Evolutionary conservation across 1,140 invertebrate species (phyloP), one percentile per base, ranked within the genome.

Genomic region (Rhynchophorus ferrugineus): DNA sequence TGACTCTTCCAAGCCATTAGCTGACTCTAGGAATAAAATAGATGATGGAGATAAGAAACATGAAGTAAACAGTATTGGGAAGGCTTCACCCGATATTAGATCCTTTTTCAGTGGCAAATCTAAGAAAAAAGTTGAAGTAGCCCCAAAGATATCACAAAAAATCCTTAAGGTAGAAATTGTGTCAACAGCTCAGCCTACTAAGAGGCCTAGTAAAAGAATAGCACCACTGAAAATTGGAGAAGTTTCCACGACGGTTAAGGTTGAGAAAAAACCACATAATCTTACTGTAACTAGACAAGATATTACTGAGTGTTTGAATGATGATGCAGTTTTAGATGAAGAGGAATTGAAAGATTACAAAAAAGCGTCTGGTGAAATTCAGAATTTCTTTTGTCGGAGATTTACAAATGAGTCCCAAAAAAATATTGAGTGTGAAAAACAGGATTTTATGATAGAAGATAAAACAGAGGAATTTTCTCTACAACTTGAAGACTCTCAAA

Each of bases 391-490:
- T n/a, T 3, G 20, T 42, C 9, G 13, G 19, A 33, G 7, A 42
- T n/a, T 9, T 5, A 13, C 7, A 18, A 11, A 35, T 7, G 11
- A 1, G 14, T 11, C 2, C n/a, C 5, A 20, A 21, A 9, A 17
- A 48, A 38, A 1, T 43, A 19, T 16, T 5, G 39, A 51, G 20
- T 21, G 7, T 22, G 64, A 67, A 58, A 70, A 61, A 56, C 68
- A 63, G n/a, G 3, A 39, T 55, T 2, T 11, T n/a, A 19, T 24
- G 33, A 41, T 49, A 71, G 54, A 75, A 74, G 69, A 73, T 22
- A 57, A 55, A 38, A 78, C 75, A 8, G 79, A 82, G 66, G 82
- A 85, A 57, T 81, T 86, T 20, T 77, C 81, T 60, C 68, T 85
- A 41, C 73, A 84, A 44, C 80, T 80, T 42, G 80, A 81, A 56